Conservation (phyloP, 2,888 invertebrate genomes). For the Nephrotoma flavescens region DNA sequence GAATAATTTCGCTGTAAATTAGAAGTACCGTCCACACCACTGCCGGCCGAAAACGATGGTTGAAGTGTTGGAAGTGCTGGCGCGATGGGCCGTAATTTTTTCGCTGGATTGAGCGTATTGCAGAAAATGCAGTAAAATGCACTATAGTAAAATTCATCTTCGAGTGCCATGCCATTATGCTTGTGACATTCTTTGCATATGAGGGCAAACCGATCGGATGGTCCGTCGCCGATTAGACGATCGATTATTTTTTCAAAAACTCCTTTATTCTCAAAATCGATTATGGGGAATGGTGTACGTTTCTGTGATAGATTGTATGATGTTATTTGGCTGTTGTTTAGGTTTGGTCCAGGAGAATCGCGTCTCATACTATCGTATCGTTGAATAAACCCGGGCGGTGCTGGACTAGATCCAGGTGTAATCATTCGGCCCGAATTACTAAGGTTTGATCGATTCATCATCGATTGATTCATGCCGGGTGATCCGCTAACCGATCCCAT, state of each 20-base stretch:
- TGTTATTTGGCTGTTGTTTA: background rate
- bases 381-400: slow-evolving; percentile 15
- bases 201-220: slow-evolving; percentile 84
- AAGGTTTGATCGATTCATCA: background rate
- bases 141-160: slow-evolving; percentile 55
- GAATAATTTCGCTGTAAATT: background rate
- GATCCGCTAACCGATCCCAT: background rate
- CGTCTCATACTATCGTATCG: slow-evolving; percentile 5
- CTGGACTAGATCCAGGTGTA: slow-evolving; percentile 12
- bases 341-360: slow-evolving; percentile 7
- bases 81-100: slow-evolving; percentile 68
- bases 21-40: background rate
- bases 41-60: background rate
- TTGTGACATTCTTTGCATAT: slow-evolving; percentile 80
- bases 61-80: slow-evolving; percentile 35
- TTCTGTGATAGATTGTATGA: slow-evolving; percentile 8
- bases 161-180: slow-evolving; percentile 81
- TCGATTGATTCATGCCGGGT: background rate
- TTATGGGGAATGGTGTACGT: slow-evolving; percentile 29
- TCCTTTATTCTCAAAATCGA: slow-evolving; percentile 47
- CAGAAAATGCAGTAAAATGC: slow-evolving; percentile 90
- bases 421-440: background rate
- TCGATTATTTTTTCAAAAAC: slow-evolving; percentile 84
- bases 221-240: slow-evolving; percentile 89
- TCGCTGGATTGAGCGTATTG: slow-evolving; percentile 69